Evolutionary conservation across 2,113 vertebrate genomes (phyloP), one percentile per base, ranked within the genome.

Genomic region (Struthio camelus): DNA sequence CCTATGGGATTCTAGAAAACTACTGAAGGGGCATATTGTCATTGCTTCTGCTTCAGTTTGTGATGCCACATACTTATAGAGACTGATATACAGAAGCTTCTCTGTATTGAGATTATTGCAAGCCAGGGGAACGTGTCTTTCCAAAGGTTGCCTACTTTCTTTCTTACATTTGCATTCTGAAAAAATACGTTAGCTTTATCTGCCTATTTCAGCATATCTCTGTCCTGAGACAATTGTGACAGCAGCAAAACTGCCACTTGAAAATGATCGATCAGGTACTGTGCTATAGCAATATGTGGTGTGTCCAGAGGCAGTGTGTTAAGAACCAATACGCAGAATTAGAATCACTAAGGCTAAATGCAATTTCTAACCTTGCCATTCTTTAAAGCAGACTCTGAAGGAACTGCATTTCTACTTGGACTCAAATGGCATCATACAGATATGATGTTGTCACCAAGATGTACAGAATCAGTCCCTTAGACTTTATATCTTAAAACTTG

Each of bases 211-310:
- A 18, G 19, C 46, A 19, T 19, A 48, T 48, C 46, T 48, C 46
- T 18, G 9, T 48, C 17, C 19, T 54, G 53, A 80, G 48, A 50
- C 22, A 54, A 44, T 25, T 23, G 6, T 10, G 7, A n/a, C 27
- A 28, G 11, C 17, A 65, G 24, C 13, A 91, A 53, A 89, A 42
- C 18, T 51, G 27, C 10, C 51, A 56, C 17, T 24, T 76, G 24
- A 71, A 72, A 22, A 30, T 53, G 36, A 24, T 76, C 0, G 0
- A 4, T 67, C 14, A 3, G 25, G 5, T 46, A 54, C 32, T 75
- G 70, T 30, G 13, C 17, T 81, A 24, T 25, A 81, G 8, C 15
- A 73, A 40, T 23, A 44, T 25, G 2, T 61, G 7, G 40, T 12
- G 28, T 54, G 24, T 75, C 58, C 59, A 80, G 89, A 12, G n/a